Evolutionary conservation across 2,113 vertebrate genomes (phyloP).

Genomic region (Tenrec ecaudatus): DNA sequence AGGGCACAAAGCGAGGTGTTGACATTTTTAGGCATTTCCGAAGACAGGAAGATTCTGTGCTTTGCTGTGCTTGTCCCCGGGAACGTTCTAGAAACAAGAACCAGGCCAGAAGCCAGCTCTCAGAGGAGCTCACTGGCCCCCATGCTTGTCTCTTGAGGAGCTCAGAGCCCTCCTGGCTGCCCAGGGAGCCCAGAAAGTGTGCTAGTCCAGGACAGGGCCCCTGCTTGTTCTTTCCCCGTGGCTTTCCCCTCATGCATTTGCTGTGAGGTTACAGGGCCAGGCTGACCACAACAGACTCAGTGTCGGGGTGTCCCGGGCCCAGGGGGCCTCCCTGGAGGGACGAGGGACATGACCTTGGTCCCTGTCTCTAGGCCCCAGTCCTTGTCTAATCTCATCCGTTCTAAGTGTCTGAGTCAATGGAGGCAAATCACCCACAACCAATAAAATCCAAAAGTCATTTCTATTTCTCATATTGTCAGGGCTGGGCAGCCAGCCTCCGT

Average conservation of each 20-base stretch:
- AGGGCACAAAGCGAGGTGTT: not conserved
- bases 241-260: not conserved
- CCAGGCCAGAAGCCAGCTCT: not conserved
- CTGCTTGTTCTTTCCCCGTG: not conserved
- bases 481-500: not conserved
- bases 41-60: rapidly evolving
- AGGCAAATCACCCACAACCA: constrained; percentile 41
- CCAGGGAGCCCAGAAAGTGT: not conserved
- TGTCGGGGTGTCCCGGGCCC: not conserved
- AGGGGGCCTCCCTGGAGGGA: constrained; percentile 5
- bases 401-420: constrained; percentile 2
- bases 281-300: not conserved
- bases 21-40: not conserved
- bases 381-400: not conserved
- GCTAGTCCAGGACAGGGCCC: not conserved
- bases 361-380: not conserved
- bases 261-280: not conserved
- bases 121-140: not conserved
- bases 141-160: not conserved
- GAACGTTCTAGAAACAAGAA: not conserved
- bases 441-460: constrained; percentile 39
- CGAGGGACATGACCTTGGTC: constrained; percentile 18
- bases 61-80: not conserved
- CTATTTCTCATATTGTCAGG: constrained; percentile 20
- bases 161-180: not conserved